Base-by-base conservation (phyloP, 2,888 invertebrate genomes). In the Drosophila seclusa region DNA sequence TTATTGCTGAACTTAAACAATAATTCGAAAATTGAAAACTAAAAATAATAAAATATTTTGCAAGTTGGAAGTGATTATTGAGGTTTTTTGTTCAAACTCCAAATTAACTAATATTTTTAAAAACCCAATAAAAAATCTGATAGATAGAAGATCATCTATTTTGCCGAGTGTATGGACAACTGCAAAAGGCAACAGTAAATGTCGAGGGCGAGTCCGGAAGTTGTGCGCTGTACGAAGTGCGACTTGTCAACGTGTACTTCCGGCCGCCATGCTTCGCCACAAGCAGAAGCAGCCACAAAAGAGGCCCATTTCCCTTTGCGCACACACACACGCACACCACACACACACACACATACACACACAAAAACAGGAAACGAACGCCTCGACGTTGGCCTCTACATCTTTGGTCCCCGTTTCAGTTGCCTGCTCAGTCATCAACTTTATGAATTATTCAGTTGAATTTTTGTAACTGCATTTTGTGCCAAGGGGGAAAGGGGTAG, bases 171-270 rank as follows among this genome's bases (percentile, higher is more conserved):
- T 31, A 57, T 45, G 38, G 38, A 57, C 65, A 76, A 80, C 78
- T 80, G 67, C 73, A 81, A 69, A 67, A 63, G 45, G 63, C 40
- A 55, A 64, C 64, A 40, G 29, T 53, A 48, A 45, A 31, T 59
- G 58, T 38, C 32, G 21, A 55, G 49, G 61, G 52, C 66, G 50
- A 52, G 61, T 65, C 80, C 89, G 86, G 86, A 87, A 87, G 89
- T 87, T 89, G 86, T 82, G 82, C 87, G 82, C 89, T 76, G 81
- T 86, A 82, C 90, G 82, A 88, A 88, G 87, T 88, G 87, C 88
- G 87, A 87, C 90, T 89, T 89, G 87, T 88, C 87, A 88, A 88
- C 88, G 90, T 88, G 83, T 81, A 88, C 87, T 89, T 88, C 90
- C 89, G 87, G 87, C 86, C 88, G 83, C 83, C 83, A 75, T 79